Conservation (phyloP, 2,797 vertebrate species). For the Brachyalestes nurse region DNA sequence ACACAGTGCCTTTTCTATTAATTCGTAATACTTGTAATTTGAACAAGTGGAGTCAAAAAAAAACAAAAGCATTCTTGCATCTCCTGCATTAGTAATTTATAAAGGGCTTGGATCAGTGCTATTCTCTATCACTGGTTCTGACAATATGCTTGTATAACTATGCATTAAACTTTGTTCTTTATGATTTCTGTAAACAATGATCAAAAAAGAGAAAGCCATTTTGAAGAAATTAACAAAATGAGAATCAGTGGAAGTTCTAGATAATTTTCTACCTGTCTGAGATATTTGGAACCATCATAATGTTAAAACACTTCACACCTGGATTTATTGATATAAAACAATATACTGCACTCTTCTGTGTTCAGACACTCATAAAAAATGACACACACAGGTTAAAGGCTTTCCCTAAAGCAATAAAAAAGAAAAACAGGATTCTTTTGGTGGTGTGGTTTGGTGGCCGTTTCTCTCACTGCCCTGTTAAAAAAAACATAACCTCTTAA, state of each 20-base stretch:
- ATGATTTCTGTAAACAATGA: neutral
- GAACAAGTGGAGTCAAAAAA: neutral
- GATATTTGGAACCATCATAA: no score
- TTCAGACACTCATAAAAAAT: no score
- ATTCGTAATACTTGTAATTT: neutral
- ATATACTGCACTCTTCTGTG: no score
- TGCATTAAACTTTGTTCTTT: neutral
- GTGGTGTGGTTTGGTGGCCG: no score
- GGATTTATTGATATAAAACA: no score
- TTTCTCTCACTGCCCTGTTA: neutral
- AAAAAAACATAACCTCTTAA: neutral
- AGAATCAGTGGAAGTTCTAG: no score
- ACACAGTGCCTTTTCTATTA: neutral
- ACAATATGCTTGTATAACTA: neutral
- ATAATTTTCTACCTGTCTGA: no score
- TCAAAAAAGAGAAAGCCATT: neutral
- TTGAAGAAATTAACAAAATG: no score
- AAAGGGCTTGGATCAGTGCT: neutral
- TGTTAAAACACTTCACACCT: no score
- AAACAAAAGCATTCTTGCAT: neutral
- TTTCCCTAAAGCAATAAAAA: no score
- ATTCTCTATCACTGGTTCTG: slow-evolving; percentile 4
- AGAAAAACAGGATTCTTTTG: neutral
- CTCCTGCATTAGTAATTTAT: neutral
- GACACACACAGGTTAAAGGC: no score